These are phyloP conservation scores for Pecten maximus DNA, from an alignment of 2,888 invertebrate species.

Conservation along the genomic window DNA sequence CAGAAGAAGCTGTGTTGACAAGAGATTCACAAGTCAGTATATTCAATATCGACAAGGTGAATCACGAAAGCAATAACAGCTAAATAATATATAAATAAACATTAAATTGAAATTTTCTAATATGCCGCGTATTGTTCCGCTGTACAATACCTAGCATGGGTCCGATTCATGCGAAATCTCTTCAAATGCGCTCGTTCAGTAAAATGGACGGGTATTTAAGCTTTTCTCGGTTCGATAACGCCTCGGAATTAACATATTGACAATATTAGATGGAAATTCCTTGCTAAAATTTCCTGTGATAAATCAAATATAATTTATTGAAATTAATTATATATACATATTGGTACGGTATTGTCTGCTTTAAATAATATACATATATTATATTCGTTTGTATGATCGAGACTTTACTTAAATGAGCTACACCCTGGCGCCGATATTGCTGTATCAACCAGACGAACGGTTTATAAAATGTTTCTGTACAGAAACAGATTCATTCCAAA, in stretches of 20 bases:
- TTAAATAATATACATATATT: neutral
- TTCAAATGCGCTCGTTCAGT: neutral
- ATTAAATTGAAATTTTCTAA: slow-evolving; percentile 11
- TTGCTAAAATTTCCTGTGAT: slow-evolving; percentile 9
- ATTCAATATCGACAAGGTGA: neutral
- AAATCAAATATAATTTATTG: slow-evolving; percentile 14
- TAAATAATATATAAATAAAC: slow-evolving; percentile 1
- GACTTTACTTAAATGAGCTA: neutral
- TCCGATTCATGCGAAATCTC: neutral
- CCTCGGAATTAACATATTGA: slow-evolving; percentile 2
- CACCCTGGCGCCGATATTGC: neutral
- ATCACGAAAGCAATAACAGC: neutral
- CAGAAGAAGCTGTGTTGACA: neutral
- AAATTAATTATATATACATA: slow-evolving; percentile 1
- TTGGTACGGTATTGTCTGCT: neutral
- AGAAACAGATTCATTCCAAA: neutral
- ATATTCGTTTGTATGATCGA: neutral
- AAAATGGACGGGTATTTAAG: neutral
- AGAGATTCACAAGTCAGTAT: neutral
- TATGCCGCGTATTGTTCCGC: neutral
- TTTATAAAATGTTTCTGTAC: neutral
- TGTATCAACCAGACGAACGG: neutral
- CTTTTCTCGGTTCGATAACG: slow-evolving; percentile 8
- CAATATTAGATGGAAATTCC: neutral
- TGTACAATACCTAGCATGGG: neutral